Conservation (phyloP, 2,113 vertebrate species). For the Periophthalmodon schlosseri region DNA sequence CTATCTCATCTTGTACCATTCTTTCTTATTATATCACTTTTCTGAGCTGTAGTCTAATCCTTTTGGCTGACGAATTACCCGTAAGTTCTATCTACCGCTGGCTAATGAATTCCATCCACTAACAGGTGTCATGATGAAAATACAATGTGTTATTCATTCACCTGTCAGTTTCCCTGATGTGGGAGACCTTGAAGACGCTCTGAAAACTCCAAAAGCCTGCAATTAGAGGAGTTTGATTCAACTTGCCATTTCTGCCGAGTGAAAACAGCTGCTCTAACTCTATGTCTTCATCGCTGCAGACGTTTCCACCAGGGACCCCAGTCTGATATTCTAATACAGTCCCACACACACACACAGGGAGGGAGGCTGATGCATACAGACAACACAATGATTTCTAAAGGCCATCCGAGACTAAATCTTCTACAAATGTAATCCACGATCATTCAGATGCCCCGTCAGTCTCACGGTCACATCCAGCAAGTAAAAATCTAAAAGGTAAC, state of each 20-base stretch:
- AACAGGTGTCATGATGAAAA: not conserved
- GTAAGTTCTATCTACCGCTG: not conserved
- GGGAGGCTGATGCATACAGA: not conserved
- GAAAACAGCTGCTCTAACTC: slow-evolving; percentile 9
- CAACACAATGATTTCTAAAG: not conserved
- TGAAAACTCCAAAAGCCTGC: slow-evolving; percentile 6
- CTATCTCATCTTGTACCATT: too few species aligned
- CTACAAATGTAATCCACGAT: not conserved
- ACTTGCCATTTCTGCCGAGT: not conserved
- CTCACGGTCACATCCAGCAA: slow-evolving; percentile 7
- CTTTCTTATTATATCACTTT: not conserved
- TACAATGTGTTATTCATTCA: not conserved
- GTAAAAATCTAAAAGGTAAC: not conserved
- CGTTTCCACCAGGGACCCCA: not conserved
- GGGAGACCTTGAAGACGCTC: not conserved
- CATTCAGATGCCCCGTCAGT: not conserved
- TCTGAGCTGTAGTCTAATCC: not conserved
- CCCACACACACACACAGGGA: not conserved
- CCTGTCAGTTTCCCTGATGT: not conserved
- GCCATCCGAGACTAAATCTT: slow-evolving; percentile 9
- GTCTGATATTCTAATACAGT: not conserved
- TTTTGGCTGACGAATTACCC: not conserved
- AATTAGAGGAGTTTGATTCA: not conserved
- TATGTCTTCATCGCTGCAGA: not conserved
- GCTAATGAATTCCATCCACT: not conserved